These are phyloP conservation scores for Peromyscus melanophrys DNA, from an alignment of 2,797 vertebrate genomes.

Conservation along the genomic window DNA sequence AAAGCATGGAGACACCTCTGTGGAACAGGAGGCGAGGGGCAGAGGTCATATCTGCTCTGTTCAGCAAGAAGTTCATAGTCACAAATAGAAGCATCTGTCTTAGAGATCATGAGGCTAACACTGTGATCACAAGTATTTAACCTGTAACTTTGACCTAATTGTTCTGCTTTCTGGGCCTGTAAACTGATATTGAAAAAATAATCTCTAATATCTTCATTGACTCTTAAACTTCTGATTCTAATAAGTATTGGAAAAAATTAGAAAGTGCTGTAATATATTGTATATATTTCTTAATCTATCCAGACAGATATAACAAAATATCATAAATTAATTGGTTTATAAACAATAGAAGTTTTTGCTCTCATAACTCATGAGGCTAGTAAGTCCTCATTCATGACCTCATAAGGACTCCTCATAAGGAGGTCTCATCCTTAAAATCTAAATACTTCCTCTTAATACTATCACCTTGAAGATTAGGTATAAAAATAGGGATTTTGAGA, in stretches of 20 bases:
- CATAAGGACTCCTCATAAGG: not conserved
- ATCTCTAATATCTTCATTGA: not conserved
- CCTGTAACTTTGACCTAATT: not conserved
- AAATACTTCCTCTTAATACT: not conserved
- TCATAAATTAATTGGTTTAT: not conserved
- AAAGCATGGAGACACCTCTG: not conserved
- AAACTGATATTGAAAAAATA: not conserved
- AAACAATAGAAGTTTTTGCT: not conserved
- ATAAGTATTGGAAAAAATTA: not conserved
- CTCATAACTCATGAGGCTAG: not conserved
- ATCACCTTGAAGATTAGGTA: not conserved
- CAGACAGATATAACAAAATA: not conserved
- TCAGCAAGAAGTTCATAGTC: not conserved
- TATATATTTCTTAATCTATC: not conserved
- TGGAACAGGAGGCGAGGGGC: accelerated
- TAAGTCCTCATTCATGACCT: not conserved
- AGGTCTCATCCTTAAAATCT: not conserved
- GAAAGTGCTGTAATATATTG: not conserved
- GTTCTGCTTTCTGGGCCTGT: not conserved
- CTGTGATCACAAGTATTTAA: not conserved
- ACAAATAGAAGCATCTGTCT: constrained; percentile 17
- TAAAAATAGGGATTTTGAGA: not conserved
- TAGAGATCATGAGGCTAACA: not conserved
- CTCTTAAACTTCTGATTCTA: not conserved
- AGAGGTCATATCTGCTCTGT: not conserved